Evolutionary conservation across 2,113 vertebrate genomes (phyloP).

Genomic region (Urocynchramus pylzowi): DNA sequence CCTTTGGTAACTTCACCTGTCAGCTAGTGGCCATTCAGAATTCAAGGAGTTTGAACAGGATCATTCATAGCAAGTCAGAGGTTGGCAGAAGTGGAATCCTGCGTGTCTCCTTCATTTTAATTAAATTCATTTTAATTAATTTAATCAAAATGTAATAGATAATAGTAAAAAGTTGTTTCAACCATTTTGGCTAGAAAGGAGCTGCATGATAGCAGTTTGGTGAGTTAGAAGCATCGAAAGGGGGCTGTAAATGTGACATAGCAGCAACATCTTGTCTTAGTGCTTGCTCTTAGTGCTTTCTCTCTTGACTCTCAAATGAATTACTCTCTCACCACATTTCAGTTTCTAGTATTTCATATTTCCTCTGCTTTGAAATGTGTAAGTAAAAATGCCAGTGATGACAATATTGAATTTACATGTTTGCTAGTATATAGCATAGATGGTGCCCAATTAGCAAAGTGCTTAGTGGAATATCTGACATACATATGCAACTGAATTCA

Average conservation of each 20-base stretch:
- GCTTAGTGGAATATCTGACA: not conserved
- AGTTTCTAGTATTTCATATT: not conserved
- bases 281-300: not conserved
- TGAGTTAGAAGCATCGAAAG: not conserved
- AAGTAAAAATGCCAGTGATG: not conserved
- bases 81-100: not conserved
- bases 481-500: not conserved
- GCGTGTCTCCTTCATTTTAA: not conserved
- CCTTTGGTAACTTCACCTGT: not conserved
- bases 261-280: not conserved
- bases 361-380: not conserved
- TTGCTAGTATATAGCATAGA: not conserved
- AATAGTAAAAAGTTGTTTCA: not conserved
- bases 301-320: not conserved
- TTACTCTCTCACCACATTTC: not conserved
- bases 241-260: accelerated
- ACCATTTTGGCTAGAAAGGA: not conserved
- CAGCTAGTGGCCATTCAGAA: not conserved
- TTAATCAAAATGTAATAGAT: not conserved
- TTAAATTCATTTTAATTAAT: not conserved
- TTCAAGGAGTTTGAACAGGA: not conserved
- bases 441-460: not conserved
- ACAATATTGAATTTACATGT: not conserved
- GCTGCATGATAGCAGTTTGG: not conserved
- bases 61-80: not conserved